These are phyloP conservation scores for Rhabditophanes sp. DNA, from an alignment of 2,888 invertebrate species.

Conservation along the genomic window DNA sequence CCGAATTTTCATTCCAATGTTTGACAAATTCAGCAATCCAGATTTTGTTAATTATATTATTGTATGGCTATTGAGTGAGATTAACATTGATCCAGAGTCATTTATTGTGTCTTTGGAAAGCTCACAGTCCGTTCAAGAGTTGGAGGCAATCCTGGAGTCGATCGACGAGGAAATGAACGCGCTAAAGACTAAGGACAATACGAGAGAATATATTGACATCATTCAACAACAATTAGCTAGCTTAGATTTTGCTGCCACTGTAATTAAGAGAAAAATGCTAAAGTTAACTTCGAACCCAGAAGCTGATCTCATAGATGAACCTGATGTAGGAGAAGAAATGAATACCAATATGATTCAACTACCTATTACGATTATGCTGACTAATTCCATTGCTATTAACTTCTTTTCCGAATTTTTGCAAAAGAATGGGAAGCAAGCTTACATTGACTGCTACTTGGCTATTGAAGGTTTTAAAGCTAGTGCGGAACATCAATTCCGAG, in stretches of 20 bases:
- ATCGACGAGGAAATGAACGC: slow-evolving; percentile 63
- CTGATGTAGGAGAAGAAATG: slow-evolving; percentile 5
- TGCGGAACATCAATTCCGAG: slow-evolving; percentile 55
- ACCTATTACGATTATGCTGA: slow-evolving; percentile 59
- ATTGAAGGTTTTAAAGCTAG: slow-evolving; percentile 54
- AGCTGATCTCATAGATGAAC: slow-evolving; percentile 4
- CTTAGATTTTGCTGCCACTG: slow-evolving; percentile 56
- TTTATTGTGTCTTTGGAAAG: slow-evolving; percentile 67
- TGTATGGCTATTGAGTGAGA: slow-evolving; percentile 68
- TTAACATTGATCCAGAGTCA: slow-evolving; percentile 62
- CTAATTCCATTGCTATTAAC: slow-evolving; percentile 61
- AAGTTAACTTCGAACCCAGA: slow-evolving; percentile 12
- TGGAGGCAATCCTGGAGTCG: slow-evolving; percentile 63
- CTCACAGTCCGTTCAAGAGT: slow-evolving; percentile 64
- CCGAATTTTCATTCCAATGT: slow-evolving; percentile 54
- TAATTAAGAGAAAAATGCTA: slow-evolving; percentile 49
- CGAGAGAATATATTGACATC: too few species aligned
- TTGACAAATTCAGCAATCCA: slow-evolving; percentile 65
- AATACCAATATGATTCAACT: slow-evolving; percentile 43
- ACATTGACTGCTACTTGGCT: slow-evolving; percentile 63
- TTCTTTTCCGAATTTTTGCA: slow-evolving; percentile 63
- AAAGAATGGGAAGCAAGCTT: slow-evolving; percentile 56
- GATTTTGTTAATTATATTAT: slow-evolving; percentile 78
- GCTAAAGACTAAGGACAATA: slow-evolving; percentile 61
- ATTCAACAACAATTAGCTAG: slow-evolving; percentile 74